phyloP scores from a whole-genome alignment of 2,888 invertebrate species.

The Drosophila anomalata region DNA sequence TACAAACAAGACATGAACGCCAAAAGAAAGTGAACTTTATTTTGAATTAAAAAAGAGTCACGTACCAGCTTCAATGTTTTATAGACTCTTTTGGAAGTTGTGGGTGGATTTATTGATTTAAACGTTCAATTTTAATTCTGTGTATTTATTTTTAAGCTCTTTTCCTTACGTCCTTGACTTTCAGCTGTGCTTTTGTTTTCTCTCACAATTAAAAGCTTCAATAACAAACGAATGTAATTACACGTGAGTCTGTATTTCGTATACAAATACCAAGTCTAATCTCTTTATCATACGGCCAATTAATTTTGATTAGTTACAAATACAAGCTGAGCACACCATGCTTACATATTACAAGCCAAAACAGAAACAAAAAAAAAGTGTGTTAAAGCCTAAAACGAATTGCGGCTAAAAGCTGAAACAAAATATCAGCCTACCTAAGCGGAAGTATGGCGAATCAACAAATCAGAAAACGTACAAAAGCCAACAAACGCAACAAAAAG shows the following conservation, averaged over 20 bases:
- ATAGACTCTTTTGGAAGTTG: constrained; percentile 9
- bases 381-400: constrained; percentile 55
- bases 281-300: constrained; percentile 74
- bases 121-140: background rate
- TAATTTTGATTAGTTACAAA: constrained; percentile 69
- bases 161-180: constrained; percentile 73
- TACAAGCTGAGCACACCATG: constrained; percentile 26
- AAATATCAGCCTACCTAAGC: constrained; percentile 52
- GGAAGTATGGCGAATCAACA: constrained; percentile 56
- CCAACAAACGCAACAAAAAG: constrained; percentile 34
- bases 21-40: constrained; percentile 64
- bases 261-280: constrained; percentile 44
- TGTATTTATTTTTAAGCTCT: constrained; percentile 23
- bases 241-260: constrained; percentile 2
- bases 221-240: constrained; percentile 60
- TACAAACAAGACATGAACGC: constrained; percentile 25
- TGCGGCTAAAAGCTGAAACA: constrained; percentile 48
- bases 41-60: constrained; percentile 60
- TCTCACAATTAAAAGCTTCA: constrained; percentile 42
- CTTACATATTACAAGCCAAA: constrained; percentile 13
- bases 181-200: constrained; percentile 21
- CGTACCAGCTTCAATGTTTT: constrained; percentile 54
- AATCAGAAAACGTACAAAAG: constrained; percentile 45
- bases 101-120: constrained; percentile 12
- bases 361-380: constrained; percentile 32